Evolutionary conservation across 2,888 invertebrate species (phyloP).

Genomic region (Lepeophtheirus nordmannii): DNA sequence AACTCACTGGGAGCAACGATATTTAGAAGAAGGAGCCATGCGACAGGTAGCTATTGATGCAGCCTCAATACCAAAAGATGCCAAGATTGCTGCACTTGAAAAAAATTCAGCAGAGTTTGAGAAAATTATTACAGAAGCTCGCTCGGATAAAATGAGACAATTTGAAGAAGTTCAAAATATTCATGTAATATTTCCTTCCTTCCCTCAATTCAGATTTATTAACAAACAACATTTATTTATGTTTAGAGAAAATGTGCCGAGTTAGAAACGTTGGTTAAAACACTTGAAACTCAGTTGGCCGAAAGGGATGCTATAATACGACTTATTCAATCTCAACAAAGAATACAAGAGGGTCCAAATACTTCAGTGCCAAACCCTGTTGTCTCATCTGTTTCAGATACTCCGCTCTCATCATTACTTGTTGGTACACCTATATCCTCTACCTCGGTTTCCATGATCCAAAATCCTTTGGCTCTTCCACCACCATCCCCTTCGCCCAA

Average conservation of each 20-base stretch:
- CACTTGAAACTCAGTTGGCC: neutral
- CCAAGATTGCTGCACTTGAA: slow-evolving; percentile 65
- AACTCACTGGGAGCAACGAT: slow-evolving; percentile 70
- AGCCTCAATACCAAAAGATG: slow-evolving; percentile 59
- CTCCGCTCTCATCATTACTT: too few relatives aligned
- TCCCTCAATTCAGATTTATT: neutral
- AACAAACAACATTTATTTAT: neutral
- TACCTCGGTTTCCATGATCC: neutral
- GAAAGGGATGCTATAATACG: neutral
- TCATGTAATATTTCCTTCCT: neutral
- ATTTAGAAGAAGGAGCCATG: slow-evolving; percentile 61
- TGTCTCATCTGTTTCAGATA: too few relatives aligned
- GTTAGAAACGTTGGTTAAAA: neutral
- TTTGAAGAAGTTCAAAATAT: slow-evolving; percentile 73
- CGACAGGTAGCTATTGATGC: slow-evolving; percentile 66
- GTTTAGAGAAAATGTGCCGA: neutral
- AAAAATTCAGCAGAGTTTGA: slow-evolving; percentile 68
- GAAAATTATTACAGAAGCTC: slow-evolving; percentile 65
- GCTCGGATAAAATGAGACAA: slow-evolving; percentile 67
- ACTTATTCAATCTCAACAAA: neutral
- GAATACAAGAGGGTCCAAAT: neutral
- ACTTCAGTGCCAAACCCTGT: neutral
- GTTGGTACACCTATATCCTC: neutral
- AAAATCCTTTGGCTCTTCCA: neutral
- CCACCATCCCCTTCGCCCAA: neutral